Evolutionary conservation across 2,888 invertebrate genomes (phyloP).

Genomic region (Palloptera scutellata): DNA sequence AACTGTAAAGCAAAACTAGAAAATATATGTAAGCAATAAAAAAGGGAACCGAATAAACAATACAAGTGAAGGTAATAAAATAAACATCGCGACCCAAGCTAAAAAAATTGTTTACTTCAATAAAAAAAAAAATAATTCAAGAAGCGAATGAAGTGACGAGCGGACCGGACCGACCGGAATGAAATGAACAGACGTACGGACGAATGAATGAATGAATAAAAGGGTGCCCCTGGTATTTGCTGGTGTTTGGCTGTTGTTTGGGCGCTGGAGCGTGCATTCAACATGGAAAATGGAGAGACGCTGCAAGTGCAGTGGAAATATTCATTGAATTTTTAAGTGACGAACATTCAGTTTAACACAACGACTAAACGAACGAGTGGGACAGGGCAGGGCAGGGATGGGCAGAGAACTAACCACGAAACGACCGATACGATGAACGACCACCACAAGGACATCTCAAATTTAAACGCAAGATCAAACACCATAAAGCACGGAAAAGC

Average conservation of each 20-base stretch:
- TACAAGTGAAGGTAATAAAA: neutral
- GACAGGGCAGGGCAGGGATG: neutral
- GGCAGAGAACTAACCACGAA: neutral
- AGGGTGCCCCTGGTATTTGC: neutral
- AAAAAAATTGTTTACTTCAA: neutral
- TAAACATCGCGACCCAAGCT: conserved; percentile 2
- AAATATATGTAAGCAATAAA: too few species aligned
- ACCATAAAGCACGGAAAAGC: too few species aligned
- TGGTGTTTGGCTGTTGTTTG: neutral
- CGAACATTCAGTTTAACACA: neutral
- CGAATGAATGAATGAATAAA: too few species aligned
- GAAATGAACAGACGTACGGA: neutral
- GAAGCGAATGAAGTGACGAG: too few species aligned
- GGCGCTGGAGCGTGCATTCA: too few species aligned
- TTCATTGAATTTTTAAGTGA: conserved; percentile 22
- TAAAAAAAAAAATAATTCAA: too few species aligned
- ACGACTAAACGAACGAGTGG: neutral
- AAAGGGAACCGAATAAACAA: neutral
- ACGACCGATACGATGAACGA: too few species aligned
- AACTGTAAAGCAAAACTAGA: too few species aligned
- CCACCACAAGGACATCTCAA: too few species aligned
- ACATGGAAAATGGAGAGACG: too few species aligned
- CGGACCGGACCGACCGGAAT: too few species aligned
- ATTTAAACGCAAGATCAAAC: too few species aligned
- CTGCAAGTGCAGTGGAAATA: conserved; percentile 1